phyloP scores from a whole-genome alignment of 1,140 invertebrate species.

The Babylonia areolata region DNA sequence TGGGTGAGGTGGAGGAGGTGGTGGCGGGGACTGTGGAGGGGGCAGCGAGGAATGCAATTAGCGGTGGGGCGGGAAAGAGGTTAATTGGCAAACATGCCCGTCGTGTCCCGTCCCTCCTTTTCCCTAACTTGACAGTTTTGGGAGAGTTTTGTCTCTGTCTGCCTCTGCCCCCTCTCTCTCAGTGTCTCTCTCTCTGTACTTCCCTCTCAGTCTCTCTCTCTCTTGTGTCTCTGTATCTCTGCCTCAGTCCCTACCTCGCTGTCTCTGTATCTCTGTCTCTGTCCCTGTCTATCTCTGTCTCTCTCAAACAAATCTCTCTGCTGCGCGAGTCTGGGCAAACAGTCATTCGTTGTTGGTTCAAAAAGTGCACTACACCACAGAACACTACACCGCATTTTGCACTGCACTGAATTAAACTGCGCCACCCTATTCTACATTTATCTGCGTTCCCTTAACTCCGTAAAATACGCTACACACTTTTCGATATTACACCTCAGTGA shows the following conservation, averaged over 20 bases:
- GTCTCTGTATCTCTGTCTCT: not conserved
- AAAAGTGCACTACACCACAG: too few relatives aligned
- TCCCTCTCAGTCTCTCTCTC: not conserved
- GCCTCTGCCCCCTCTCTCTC: not conserved
- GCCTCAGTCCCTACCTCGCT: not conserved
- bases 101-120: not conserved
- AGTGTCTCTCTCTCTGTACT: too few relatives aligned
- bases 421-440: too few relatives aligned
- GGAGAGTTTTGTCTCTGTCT: not conserved
- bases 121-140: not conserved
- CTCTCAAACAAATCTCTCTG: not conserved
- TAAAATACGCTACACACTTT: too few relatives aligned
- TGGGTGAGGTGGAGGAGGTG: not conserved
- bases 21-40: not conserved
- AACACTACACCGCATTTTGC: too few relatives aligned
- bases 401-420: too few relatives aligned
- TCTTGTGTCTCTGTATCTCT: not conserved
- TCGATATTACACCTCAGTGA: too few relatives aligned
- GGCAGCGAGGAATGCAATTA: not conserved
- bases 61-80: not conserved
- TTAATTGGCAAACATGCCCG: not conserved
- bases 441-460: too few relatives aligned
- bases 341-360: too few relatives aligned
- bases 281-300: not conserved
- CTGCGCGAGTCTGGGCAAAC: too few relatives aligned